phyloP scores from a whole-genome alignment of 2,888 invertebrate genomes.

The Hoplodrina blanda region DNA sequence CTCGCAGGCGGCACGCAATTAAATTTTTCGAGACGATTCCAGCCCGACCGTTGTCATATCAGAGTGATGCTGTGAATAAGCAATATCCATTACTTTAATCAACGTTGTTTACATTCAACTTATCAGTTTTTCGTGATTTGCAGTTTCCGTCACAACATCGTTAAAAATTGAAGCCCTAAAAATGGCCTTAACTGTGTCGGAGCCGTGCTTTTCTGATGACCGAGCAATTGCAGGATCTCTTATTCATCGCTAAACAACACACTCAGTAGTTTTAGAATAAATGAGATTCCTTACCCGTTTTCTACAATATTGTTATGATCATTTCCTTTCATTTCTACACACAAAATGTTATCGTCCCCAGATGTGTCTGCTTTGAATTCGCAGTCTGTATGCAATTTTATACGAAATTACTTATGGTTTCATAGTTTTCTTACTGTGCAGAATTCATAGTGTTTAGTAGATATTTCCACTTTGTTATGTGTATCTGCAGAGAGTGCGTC shows the following conservation, averaged over 20 bases:
- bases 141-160: too few relatives aligned
- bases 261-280: background rate
- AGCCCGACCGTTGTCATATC: too few relatives aligned
- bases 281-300: background rate
- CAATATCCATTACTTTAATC: too few relatives aligned
- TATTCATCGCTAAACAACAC: background rate
- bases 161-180: too few relatives aligned
- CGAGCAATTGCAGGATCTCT: background rate
- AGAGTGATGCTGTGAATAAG: too few relatives aligned
- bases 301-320: background rate
- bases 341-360: conserved; percentile 20
- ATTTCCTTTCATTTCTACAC: conserved; percentile 19
- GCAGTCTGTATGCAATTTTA: conserved; percentile 29
- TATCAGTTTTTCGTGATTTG: too few relatives aligned
- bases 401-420: background rate
- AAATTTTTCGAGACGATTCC: too few relatives aligned
- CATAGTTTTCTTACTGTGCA: background rate
- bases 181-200: too few relatives aligned
- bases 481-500: too few relatives aligned
- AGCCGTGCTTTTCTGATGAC: too few relatives aligned
- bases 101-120: too few relatives aligned
- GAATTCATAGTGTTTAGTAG: background rate
- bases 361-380: conserved; percentile 23
- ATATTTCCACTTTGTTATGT: background rate
- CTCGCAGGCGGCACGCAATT: too few relatives aligned